These are phyloP conservation scores for Clinocottus analis DNA, from an alignment of 2,113 vertebrate species.

Conservation along the genomic window DNA sequence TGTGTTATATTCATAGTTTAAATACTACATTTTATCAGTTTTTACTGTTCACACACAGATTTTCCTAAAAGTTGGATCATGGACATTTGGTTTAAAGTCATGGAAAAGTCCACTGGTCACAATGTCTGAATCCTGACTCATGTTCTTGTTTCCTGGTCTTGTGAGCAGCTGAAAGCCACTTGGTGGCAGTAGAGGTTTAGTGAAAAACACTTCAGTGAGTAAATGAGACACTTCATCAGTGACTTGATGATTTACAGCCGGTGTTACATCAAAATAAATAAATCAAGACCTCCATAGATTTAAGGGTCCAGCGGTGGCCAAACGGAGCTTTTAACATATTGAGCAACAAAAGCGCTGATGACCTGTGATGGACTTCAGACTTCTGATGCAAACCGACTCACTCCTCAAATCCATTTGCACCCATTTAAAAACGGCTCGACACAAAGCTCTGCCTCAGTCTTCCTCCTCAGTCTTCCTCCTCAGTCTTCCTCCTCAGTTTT, in stretches of 20 bases:
- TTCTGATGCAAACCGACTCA: slow-evolving; percentile 49
- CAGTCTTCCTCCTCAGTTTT: slow-evolving; percentile 33
- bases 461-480: slow-evolving; percentile 56
- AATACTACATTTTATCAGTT: no score
- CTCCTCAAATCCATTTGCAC: slow-evolving; percentile 48
- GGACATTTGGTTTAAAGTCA: no score
- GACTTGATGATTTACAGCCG: slow-evolving; percentile 29
- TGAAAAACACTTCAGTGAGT: neutral
- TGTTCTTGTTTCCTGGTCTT: neutral
- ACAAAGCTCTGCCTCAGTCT: neutral
- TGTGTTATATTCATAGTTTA: no score
- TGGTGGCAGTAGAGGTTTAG: slow-evolving; percentile 76
- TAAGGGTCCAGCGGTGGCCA: slow-evolving; percentile 32
- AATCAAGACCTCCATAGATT: slow-evolving; percentile 35
- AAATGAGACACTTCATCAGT: slow-evolving; percentile 28
- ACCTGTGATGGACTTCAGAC: slow-evolving; percentile 46
- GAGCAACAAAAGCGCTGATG: slow-evolving; percentile 44
- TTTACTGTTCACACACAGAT: no score
- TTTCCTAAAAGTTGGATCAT: no score
- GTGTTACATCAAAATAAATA: slow-evolving; percentile 25
- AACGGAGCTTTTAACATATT: slow-evolving; percentile 51
- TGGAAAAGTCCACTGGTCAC: no score
- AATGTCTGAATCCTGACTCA: no score
- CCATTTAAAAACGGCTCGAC: slow-evolving; percentile 34
- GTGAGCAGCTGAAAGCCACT: slow-evolving; percentile 51